These are phyloP conservation scores for Ploceus nigricollis DNA, from an alignment of 2,113 vertebrate species.

Conservation along the genomic window DNA sequence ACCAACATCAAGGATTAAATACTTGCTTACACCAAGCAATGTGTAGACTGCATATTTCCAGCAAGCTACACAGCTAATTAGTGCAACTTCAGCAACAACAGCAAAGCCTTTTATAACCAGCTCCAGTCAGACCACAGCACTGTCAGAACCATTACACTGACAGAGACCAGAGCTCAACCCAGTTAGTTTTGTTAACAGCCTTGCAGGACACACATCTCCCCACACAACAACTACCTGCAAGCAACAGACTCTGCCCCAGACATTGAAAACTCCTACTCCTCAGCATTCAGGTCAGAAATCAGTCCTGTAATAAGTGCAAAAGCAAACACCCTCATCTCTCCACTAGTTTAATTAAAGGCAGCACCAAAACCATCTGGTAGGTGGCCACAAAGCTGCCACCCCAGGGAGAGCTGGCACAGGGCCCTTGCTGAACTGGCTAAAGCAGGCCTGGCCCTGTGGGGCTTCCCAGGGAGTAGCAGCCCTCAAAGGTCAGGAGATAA, in stretches of 20 bases:
- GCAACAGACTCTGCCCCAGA: background rate
- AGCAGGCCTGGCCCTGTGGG: background rate
- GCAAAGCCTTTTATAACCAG: background rate
- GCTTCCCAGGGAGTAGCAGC: background rate
- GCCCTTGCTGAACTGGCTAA: background rate
- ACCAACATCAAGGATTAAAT: conserved; percentile 1
- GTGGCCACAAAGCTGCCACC: background rate
- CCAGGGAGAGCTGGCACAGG: background rate
- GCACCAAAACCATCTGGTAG: background rate
- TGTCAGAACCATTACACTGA: background rate
- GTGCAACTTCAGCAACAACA: conserved; percentile 39
- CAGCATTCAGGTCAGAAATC: background rate
- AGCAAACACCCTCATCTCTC: background rate
- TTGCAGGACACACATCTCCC: background rate
- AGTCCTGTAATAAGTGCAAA: background rate
- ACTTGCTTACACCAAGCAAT: background rate
- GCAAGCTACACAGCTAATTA: conserved; percentile 3
- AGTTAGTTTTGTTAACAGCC: background rate
- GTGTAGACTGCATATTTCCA: background rate
- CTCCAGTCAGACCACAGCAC: background rate
- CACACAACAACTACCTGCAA: background rate
- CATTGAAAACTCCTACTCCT: background rate
- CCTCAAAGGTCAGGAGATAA: conserved; percentile 13
- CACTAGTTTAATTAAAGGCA: conserved; percentile 36
- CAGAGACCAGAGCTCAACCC: background rate